Base-by-base conservation (phyloP, 2,888 invertebrate genomes). In the Xestia sexstrigata region DNA sequence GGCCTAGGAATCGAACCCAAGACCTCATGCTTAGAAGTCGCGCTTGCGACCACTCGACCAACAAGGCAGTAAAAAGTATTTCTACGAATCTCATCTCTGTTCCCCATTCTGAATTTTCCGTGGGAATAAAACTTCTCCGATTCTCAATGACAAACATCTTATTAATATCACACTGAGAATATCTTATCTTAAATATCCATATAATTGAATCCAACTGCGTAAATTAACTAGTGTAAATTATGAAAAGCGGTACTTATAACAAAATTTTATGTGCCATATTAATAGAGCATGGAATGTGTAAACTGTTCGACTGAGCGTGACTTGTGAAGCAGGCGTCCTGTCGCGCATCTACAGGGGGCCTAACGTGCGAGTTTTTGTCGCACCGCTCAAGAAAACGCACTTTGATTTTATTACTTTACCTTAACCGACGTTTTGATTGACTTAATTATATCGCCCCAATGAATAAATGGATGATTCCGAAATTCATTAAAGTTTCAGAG, bases 341-440 rank as follows among this genome's bases (percentile, higher is more conserved):
- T 91, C 80, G 92, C 74, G 92, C 87, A 89, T 49, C 92, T 42
- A 84, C 90, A 86, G 94, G 94, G 90, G 88, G 90, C 86, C 88
- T 73, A 78, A 91, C 89, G 92, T 92, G 94, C 92, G 91, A 94
- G 91, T 93, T 94, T 94, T 94, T 94, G 91, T 91, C 91, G 89
- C 92, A 74, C 84, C 81, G 83, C 79, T 66, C 78, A 58, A 74
- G 74, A 86, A 84, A 84, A 79, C 79, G 79, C 79, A 81, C 76
- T 84, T 73, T 83, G 79, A 85, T 86, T 91, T 90, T 87, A 90
- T 90, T 84, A 85, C 84, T 84, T 86, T 89, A 83, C 81, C 78
- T 82, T 81, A 88, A 68, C 58, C 39, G 69, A 77, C 74, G 75
- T 72, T 82, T 80, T 81, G 82, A 81, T 83, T 86, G 86, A 89